These are phyloP conservation scores for Ips typographus DNA, from an alignment of 1,140 invertebrate species.

Conservation along the genomic window DNA sequence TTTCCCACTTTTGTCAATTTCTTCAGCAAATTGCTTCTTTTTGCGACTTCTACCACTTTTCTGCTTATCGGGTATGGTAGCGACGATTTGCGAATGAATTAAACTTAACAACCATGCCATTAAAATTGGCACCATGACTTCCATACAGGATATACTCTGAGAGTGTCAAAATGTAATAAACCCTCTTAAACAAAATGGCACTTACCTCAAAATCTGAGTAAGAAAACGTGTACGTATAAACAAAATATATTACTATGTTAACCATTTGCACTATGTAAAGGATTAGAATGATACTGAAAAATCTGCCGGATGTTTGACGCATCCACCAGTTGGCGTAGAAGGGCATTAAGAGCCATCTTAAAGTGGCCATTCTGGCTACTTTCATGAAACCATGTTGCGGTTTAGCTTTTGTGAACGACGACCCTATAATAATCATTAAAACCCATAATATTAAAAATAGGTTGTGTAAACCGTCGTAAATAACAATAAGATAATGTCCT, in stretches of 20 bases:
- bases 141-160: constrained; percentile 53
- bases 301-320: constrained; percentile 75
- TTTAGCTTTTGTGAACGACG: constrained; percentile 91
- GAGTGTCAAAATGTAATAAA: constrained; percentile 37
- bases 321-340: constrained; percentile 86
- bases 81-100: constrained; percentile 90
- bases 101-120: constrained; percentile 81
- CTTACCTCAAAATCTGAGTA: constrained; percentile 13
- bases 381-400: constrained; percentile 84
- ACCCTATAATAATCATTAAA: constrained; percentile 61
- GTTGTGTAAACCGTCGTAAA: constrained; percentile 60
- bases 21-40: constrained; percentile 32
- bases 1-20: constrained; percentile 8
- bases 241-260: constrained; percentile 62
- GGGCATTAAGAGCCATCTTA: constrained; percentile 80
- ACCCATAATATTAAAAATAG: constrained; percentile 53
- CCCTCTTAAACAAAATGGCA: constrained; percentile 41
- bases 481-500: too few relatives aligned
- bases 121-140: constrained; percentile 74
- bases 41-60: constrained; percentile 12
- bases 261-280: constrained; percentile 43
- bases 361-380: constrained; percentile 75
- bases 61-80: constrained; percentile 58
- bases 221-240: constrained; percentile 16
- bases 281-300: constrained; percentile 63